Base-by-base conservation (phyloP, 2,113 vertebrate species). In the Campylorhamphus procurvoides region DNA sequence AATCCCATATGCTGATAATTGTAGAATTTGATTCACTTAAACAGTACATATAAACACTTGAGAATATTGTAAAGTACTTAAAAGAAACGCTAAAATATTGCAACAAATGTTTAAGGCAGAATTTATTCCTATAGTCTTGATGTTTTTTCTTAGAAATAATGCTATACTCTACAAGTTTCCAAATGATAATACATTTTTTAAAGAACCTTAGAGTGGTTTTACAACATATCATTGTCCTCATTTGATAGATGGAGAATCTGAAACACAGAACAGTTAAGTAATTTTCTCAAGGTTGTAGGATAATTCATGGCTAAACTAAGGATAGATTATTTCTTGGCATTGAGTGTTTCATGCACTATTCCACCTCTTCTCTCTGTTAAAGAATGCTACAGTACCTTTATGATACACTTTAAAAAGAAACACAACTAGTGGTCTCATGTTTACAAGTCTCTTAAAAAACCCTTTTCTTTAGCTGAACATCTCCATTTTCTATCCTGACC, bases 41-140 rank as follows among this genome's bases (percentile, higher is more conserved):
- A 93, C 16, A 85, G 63, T 82, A 35, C 60, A 62, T 86, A 59
- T 35, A 91, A 94, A 87, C 52, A 60, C 84, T 79, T 93, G 86
- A 91, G 78, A 85, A 52, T 83, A 71, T 84, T 91, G 49, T 69
- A 20, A 81, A 90, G 76, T 87, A 53, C 73, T 89, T 84, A 39
- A 2, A 79, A 68, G 66, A 86, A 89, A 87, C 78, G 60, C 77
- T 94, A 93, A 91, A 89, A 94, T 75, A 76, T 19, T 86, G 79
- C 58, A 92, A 64, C 60, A 84, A 91, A 83, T 3, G 3, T 86
- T 88, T 91, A 84, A 86, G 81, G 35, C 33, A 71, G 22, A 89
- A 78, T 60, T 87, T 90, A 71, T 18, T 86, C 8, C 46, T 89
- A 4, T 52, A 25, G 67, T 74, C 64, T 89, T 1, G 0, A 12